Evolutionary conservation across 2,888 invertebrate species (phyloP), one percentile per base, ranked within the genome.

Genomic region (Drosophila bunnanda): DNA sequence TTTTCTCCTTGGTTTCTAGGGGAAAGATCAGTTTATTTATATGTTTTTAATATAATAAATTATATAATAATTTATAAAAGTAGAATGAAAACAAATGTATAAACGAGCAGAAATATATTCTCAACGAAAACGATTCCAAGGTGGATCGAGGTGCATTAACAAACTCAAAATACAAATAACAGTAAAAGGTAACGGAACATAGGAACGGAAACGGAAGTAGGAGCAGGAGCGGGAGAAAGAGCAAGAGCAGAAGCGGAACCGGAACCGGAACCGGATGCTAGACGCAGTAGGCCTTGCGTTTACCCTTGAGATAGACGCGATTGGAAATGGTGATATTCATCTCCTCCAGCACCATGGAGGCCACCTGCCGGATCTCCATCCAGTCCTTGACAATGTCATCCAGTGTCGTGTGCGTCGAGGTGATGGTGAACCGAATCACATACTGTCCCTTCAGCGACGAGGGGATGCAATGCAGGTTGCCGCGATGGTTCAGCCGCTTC

Each of bases 401-500:
- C 53, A 95, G 94, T 0, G 96, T 96, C 0, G 96, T 98, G 87
- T 95, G 95, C 55, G 96, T 95, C 0, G 98, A 98, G 0, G 99
- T 98, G 38, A 99, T 96, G 0, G 98, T 98, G 92, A 99, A 99
- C 4, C 92, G 83, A 15, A 98, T 98, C 54, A 98, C 97, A 91
- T 97, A 97, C 90, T 95, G 95, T 0, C 96, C 96, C 90, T 98
- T 98, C 67, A 99, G 94, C 64, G 97, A 96, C 0, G 98, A 98
- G 0, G 99, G 99, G 0, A 99, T 98, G 77, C 98, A 98, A 92
- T 99, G 98, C 9, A 99, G 94, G 80, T 95, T 95, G 9, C 98
- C 98, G 0, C 96, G 94, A 2, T 95, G 95, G 90, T 99, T 99
- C 58, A 99, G 92, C 0, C 96, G 94, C 91, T 98, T 98, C 60